Base-by-base conservation (phyloP, 37 sponge, comb jelly and placozoan genomes). In the Geodia barretti region DNA sequence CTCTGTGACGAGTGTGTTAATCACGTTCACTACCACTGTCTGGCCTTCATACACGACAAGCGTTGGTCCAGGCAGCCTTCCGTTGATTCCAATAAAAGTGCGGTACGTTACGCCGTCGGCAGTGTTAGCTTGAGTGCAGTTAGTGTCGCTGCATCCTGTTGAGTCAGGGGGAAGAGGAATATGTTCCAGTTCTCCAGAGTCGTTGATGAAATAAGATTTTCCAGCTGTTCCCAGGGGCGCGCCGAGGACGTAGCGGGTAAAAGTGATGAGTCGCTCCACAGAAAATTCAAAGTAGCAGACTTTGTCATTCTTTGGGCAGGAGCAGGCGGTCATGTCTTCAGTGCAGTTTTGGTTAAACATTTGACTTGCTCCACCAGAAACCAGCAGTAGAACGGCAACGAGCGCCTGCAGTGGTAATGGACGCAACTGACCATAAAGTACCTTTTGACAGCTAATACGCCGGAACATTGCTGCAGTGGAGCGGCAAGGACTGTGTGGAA, bases 1-100 rank as follows among this genome's bases (percentile, higher is more conserved):
- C 30, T 91, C 82, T 7, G 39, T 72, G 1, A 37, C 19, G 7
- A 95, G 74, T 21, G 9, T 32, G 42, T 95, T 95, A 20, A 30
- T 41, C 7, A 95, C 87, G 29, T 86, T 87, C 8, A 87, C 90
- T 2, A 78, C 54, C 39, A 95, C 11, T 9, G 60, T 72, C 40
- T 89, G 84, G 0, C 40, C 59, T 41, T 87, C 47, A 65, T 79
- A 32, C 19, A 78, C 85, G 1, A 94, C 86, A 23, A 94, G 72
- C 0, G 94, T 94, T 9, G 94, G 94, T 8, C 87, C 88, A 3
- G 94, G 91, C 5, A 80, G 42, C 24, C 39, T 81, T 29, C 88
- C 91, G 72, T 94, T 94, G 63, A 94, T 60, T 21, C 82, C 67
- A 34, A 87, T 79, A 24, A 71, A 62, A 20, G 88, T 26, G 2